Evolutionary conservation across 2,797 vertebrate species (phyloP), one percentile per base, ranked within the genome.

Genomic region (Mormyrus proboscirostris): DNA sequence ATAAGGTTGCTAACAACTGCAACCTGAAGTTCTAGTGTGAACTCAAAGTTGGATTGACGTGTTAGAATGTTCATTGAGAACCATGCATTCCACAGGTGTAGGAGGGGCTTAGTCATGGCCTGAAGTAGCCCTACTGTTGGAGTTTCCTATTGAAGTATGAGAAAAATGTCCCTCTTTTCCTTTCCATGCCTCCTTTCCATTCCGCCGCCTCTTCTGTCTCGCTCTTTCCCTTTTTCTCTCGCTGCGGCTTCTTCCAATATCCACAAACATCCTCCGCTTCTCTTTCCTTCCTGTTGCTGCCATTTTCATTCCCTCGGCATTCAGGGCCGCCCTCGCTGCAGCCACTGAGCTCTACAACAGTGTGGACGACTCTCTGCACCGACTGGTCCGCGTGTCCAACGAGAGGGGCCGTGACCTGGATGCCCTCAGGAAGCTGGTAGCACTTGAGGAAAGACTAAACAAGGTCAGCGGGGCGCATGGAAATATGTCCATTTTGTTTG

Each of bases 341-440:
- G 96, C 97, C 44, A 96, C 97, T 38, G 92, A 94, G 8, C 94
- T 97, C 12, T 98, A 98, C 59, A 96, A 98, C 94, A 96, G 97
- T 10, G 97, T 98, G 90, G 97, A 98, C 0, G 96, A 98, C 29
- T 96, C 97, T n/a, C 96, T 98, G 51, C 97, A 98, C 57, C 93
- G 95, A 2, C 96, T 98, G 0, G 97, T 98, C 86, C 95, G 94
- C 1, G 94, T 96, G 90, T 98, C 97, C 93, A 98, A 98, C 93
- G 95, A 95, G 89, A 95, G 95, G 2, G 95, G 97, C 12, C 94
- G 95, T 1, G 94, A 96, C 87, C 94, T 97, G 91, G 96, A 97
- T 2, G 94, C 95, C 0, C 95, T 97, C 12, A 93, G 95, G 38
- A 92, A 94, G 69, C 93, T 97, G 41, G 93, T 94, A 0, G 88